Evolutionary conservation across 2,888 invertebrate genomes (phyloP).

Genomic region (Lasioglossum figueresi): DNA sequence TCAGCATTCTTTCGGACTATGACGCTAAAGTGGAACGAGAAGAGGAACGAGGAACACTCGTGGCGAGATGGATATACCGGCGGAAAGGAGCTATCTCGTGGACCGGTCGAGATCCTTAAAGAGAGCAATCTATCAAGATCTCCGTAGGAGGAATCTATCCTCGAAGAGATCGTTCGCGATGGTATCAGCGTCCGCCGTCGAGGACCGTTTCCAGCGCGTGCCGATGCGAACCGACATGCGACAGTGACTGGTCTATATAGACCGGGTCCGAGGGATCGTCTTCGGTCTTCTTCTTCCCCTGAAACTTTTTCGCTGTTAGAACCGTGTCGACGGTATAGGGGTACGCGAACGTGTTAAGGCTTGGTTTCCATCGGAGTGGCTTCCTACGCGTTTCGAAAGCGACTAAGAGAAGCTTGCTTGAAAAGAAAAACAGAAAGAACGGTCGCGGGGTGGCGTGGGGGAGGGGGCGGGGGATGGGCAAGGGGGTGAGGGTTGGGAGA

Average conservation of each 20-base stretch:
- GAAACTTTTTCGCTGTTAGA: neutral
- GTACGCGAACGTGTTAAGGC: neutral
- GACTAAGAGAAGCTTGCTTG: conserved; percentile 2
- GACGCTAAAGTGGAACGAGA: neutral
- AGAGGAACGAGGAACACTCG: neutral
- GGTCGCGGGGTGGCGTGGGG: conserved; percentile 22
- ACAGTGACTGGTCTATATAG: conserved; percentile 8
- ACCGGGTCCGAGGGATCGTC: neutral
- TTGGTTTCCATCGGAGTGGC: conserved; percentile 24
- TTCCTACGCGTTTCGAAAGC: conserved; percentile 35
- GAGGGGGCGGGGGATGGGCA: neutral
- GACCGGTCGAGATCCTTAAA: neutral
- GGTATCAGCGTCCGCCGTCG: conserved; percentile 27
- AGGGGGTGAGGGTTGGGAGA: conserved; percentile 28
- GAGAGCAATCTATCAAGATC: conserved; percentile 20
- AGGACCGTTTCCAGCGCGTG: conserved; percentile 45
- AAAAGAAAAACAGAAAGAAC: conserved; percentile 33
- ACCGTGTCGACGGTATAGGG: conserved; percentile 10
- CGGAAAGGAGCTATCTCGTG: neutral
- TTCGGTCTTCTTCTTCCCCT: neutral
- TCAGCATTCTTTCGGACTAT: conserved; percentile 28
- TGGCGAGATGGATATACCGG: neutral
- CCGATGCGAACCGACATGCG: conserved; percentile 21
- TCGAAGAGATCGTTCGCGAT: conserved; percentile 44
- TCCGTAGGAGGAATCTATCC: conserved; percentile 20